Evolutionary conservation across 2,797 vertebrate genomes (phyloP).

Genomic region (Pterois miles): DNA sequence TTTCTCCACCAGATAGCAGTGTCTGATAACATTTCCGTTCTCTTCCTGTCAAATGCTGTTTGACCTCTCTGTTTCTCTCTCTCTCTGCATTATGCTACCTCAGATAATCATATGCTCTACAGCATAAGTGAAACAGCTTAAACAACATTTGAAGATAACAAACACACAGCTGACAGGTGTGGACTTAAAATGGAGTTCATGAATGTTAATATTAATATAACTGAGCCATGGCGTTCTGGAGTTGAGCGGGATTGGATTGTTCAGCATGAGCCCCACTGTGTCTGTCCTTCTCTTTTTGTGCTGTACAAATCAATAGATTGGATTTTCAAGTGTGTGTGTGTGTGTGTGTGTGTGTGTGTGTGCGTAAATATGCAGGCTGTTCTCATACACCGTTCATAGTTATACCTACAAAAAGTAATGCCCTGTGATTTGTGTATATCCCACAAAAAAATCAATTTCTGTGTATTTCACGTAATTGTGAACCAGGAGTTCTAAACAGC

Average conservation of each 20-base stretch:
- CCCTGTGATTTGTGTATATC: no score
- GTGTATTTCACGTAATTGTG: no score
- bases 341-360: no score
- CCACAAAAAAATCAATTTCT: no score
- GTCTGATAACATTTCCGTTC: conserved; percentile 22
- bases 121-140: not conserved
- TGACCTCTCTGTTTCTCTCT: not conserved
- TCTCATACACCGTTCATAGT: no score
- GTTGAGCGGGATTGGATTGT: conserved; percentile 31
- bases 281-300: conserved; percentile 60
- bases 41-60: conserved; percentile 58
- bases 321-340: conserved; percentile 32
- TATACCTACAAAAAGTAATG: no score
- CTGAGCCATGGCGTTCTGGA: not conserved
- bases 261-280: not conserved
- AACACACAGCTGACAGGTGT: not conserved
- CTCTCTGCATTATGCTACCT: not conserved
- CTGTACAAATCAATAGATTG: conserved; percentile 49
- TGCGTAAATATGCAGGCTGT: no score
- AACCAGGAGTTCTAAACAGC: no score
- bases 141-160: not conserved
- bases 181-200: not conserved
- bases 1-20: conserved; percentile 60
- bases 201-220: no score
- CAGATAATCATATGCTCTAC: not conserved